phyloP scores from a whole-genome alignment of 2,888 invertebrate genomes.

The Entomobrya proxima region DNA sequence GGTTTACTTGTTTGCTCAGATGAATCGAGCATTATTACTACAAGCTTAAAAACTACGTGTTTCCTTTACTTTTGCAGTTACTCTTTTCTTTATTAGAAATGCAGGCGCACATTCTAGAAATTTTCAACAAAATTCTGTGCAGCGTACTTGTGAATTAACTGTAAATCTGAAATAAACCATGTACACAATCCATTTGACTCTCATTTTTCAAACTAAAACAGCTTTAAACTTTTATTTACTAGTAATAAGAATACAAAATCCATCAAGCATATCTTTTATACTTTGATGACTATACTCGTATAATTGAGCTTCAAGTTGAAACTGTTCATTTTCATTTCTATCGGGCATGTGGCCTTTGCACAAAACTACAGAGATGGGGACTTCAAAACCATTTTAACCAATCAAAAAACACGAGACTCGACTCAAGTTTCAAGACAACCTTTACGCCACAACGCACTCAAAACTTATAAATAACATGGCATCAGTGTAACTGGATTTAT shows the following conservation, averaged over 20 bases:
- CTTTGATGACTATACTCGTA: not conserved
- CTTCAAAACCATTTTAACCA: not conserved
- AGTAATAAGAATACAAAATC: not conserved
- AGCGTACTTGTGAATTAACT: too few species aligned
- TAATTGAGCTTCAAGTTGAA: not conserved
- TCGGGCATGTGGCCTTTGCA: not conserved
- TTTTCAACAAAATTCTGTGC: too few species aligned
- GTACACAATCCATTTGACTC: too few species aligned
- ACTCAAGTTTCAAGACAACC: constrained; percentile 6
- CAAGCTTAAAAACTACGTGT: not conserved
- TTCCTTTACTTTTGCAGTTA: not conserved
- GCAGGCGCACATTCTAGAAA: too few species aligned
- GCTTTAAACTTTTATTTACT: too few species aligned
- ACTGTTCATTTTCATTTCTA: not conserved
- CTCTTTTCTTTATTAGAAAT: not conserved
- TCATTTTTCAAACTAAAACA: too few species aligned
- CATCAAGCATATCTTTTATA: constrained; percentile 24
- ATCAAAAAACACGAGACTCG: not conserved
- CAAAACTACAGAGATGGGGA: not conserved
- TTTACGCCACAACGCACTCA: constrained; percentile 4
- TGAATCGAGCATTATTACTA: constrained; percentile 70
- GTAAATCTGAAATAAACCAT: too few species aligned
- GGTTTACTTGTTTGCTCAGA: constrained; percentile 74
- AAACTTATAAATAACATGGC: too few species aligned
- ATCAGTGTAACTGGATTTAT: too few species aligned